Evolutionary conservation across 2,888 invertebrate species (phyloP).

Genomic region (Sepiola atlantica): DNA sequence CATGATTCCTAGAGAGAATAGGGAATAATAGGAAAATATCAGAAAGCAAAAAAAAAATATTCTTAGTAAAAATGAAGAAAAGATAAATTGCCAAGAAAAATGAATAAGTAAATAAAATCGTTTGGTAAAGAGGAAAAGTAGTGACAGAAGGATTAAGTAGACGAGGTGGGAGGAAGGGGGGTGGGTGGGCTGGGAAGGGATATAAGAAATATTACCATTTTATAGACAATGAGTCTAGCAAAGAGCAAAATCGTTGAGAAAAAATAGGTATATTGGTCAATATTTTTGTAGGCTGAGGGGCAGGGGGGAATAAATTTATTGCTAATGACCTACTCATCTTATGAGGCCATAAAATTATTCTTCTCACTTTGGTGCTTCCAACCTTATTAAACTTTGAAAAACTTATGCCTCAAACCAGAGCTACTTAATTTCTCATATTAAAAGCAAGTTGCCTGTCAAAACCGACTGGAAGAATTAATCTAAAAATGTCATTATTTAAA

Average conservation of each 20-base stretch:
- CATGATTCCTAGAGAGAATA: too few relatives aligned
- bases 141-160: too few relatives aligned
- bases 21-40: background rate
- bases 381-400: background rate
- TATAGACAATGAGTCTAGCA: background rate
- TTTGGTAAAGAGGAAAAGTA: background rate
- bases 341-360: background rate
- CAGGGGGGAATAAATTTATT: background rate
- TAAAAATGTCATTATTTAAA: background rate
- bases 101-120: background rate
- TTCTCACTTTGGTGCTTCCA: background rate
- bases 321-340: slow-evolving; percentile 5
- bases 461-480: background rate
- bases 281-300: background rate
- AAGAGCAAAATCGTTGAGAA: background rate
- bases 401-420: background rate
- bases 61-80: background rate
- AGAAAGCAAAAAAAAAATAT: background rate
- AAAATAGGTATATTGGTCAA: background rate
- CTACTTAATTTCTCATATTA: slow-evolving; percentile 7
- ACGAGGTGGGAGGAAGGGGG: too few relatives aligned
- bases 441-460: background rate
- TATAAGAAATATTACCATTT: background rate
- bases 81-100: background rate
- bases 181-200: background rate